These are phyloP conservation scores for Lanistes nyassanus DNA, from an alignment of 1,140 invertebrate species.

Conservation along the genomic window DNA sequence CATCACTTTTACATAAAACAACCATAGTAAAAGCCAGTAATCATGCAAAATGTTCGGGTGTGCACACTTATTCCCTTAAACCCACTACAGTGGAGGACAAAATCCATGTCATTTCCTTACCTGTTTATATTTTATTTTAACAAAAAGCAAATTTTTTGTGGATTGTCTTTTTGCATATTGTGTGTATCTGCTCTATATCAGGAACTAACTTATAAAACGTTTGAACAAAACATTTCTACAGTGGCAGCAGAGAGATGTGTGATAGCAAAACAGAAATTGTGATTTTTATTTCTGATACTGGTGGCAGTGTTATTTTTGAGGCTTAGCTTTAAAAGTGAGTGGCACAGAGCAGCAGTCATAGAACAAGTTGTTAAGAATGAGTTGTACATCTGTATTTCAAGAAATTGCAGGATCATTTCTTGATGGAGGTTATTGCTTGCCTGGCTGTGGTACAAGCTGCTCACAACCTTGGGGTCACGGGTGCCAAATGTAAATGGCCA, in stretches of 20 bases:
- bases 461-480: constrained; percentile 30
- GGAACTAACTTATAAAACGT: no score
- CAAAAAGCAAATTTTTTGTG: no score
- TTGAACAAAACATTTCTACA: no score
- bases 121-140: not conserved
- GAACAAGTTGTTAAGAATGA: not conserved
- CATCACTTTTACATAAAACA: not conserved
- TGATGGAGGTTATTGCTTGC: constrained; percentile 36
- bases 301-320: no score
- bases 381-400: not conserved
- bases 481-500: constrained; percentile 46
- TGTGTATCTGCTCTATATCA: no score
- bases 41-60: no score
- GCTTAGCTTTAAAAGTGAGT: not conserved
- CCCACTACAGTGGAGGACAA: no score
- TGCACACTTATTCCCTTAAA: no score
- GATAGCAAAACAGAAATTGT: not conserved
- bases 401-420: constrained; percentile 26
- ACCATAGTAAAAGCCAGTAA: no score
- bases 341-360: not conserved
- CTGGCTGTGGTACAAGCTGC: constrained; percentile 37
- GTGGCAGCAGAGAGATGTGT: constrained; percentile 1
- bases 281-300: not conserved
- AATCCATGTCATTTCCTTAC: no score
- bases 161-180: no score